These are phyloP conservation scores for Megalops cyprinoides DNA, from an alignment of 2,797 vertebrate genomes.

Conservation along the genomic window DNA sequence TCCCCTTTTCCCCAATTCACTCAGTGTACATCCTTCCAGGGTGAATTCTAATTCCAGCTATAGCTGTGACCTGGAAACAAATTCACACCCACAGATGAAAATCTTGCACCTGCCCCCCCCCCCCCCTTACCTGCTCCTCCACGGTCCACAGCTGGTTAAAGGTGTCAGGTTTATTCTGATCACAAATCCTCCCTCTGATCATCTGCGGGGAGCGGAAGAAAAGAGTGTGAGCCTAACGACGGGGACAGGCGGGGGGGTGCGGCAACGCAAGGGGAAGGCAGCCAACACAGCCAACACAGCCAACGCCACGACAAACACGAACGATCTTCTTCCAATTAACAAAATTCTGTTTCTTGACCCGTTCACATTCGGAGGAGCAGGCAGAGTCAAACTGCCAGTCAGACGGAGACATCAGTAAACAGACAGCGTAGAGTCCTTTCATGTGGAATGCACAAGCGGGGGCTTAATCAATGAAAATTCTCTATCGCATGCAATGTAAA, in stretches of 20 bases:
- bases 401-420: not conserved
- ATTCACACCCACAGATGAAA: not conserved
- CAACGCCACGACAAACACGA: not conserved
- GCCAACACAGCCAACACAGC: not conserved
- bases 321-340: not conserved
- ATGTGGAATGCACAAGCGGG: not conserved
- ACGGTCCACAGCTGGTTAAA: conserved; percentile 98
- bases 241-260: conserved; percentile 54
- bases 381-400: not conserved
- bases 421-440: not conserved
- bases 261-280: no score
- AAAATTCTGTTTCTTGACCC: not conserved
- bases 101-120: not conserved
- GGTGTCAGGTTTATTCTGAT: conserved; percentile 94
- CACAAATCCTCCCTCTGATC: conserved; percentile 92
- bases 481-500: not conserved
- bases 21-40: no score
- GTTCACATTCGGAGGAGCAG: not conserved
- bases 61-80: not conserved
- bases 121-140: conserved; percentile 88
- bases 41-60: no score
- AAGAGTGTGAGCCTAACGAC: conserved; percentile 33
- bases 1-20: no score
- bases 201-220: conserved; percentile 75
- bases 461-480: conserved; percentile 2